Conservation (phyloP, 2,113 vertebrate genomes). For the Hirundichthys speculiger region DNA sequence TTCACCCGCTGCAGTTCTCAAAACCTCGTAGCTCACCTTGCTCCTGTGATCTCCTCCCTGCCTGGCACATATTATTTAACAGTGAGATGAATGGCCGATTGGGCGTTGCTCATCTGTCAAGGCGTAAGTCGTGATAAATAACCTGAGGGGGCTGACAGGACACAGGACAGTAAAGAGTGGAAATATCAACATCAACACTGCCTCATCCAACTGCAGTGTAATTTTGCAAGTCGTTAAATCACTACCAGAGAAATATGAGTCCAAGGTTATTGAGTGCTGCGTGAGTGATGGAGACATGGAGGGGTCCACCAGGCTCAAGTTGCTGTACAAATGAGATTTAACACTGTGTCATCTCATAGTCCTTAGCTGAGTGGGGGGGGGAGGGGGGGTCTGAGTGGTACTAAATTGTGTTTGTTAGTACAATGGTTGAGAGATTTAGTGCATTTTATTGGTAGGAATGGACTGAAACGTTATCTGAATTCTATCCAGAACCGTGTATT, state of each 20-base stretch:
- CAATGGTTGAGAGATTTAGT: slow-evolving; percentile 32
- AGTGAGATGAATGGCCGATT: slow-evolving; percentile 75
- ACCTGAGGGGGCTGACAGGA: slow-evolving; percentile 53
- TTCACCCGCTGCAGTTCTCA: slow-evolving; percentile 65
- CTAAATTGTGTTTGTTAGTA: slow-evolving; percentile 54
- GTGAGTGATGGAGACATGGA: slow-evolving; percentile 75
- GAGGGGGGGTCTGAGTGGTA: slow-evolving; percentile 9
- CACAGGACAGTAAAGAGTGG: slow-evolving; percentile 65
- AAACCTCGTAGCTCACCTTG: slow-evolving; percentile 75
- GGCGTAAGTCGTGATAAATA: slow-evolving; percentile 76
- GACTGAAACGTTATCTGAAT: slow-evolving; percentile 42
- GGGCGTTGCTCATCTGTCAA: slow-evolving; percentile 70
- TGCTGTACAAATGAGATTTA: slow-evolving; percentile 78
- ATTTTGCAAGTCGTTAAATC: slow-evolving; percentile 82
- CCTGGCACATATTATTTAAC: slow-evolving; percentile 76
- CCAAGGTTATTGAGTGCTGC: slow-evolving; percentile 80
- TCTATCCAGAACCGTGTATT: not conserved
- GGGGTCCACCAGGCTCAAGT: slow-evolving; percentile 66
- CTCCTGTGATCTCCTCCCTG: slow-evolving; percentile 64
- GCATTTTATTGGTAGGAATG: slow-evolving; percentile 18
- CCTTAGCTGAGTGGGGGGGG: slow-evolving; percentile 24
- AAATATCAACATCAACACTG: slow-evolving; percentile 76
- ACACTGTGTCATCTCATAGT: slow-evolving; percentile 62
- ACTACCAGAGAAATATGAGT: slow-evolving; percentile 78
- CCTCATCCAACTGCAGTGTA: slow-evolving; percentile 68